phyloP scores from a whole-genome alignment of 1,140 invertebrate species.

The Colletes gigas region DNA sequence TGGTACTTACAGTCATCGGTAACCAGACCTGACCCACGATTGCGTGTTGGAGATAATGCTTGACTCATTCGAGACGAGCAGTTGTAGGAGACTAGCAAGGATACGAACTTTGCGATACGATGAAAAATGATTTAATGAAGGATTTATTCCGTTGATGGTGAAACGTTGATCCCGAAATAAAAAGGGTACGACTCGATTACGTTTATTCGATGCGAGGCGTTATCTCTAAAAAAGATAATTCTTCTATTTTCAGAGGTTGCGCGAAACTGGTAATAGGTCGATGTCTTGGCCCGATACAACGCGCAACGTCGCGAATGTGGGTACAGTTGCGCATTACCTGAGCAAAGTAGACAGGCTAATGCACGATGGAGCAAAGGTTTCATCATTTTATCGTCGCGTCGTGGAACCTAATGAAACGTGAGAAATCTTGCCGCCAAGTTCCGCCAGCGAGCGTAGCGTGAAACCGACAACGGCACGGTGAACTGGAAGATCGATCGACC shows the following conservation, averaged over 20 bases:
- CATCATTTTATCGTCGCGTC: constrained; percentile 55
- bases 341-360: constrained; percentile 35
- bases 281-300: constrained; percentile 30
- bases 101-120: no score
- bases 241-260: not conserved
- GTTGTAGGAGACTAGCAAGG: no score
- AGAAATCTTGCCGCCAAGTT: constrained; percentile 53
- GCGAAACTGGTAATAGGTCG: no score
- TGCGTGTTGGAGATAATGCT: no score
- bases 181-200: constrained; percentile 16
- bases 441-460: not conserved
- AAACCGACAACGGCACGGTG: not conserved
- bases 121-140: no score
- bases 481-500: constrained; percentile 11
- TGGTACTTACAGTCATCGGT: no score
- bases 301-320: not conserved
- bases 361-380: constrained; percentile 58
- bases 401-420: constrained; percentile 47
- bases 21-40: no score
- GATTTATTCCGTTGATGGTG: not conserved
- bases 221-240: constrained; percentile 25
- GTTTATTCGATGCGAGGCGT: constrained; percentile 16
- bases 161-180: constrained; percentile 4
- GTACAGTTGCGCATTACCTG: constrained; percentile 27
- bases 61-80: no score